phyloP scores from a whole-genome alignment of 2,113 vertebrate species.

The Myxocyprinus asiaticus region DNA sequence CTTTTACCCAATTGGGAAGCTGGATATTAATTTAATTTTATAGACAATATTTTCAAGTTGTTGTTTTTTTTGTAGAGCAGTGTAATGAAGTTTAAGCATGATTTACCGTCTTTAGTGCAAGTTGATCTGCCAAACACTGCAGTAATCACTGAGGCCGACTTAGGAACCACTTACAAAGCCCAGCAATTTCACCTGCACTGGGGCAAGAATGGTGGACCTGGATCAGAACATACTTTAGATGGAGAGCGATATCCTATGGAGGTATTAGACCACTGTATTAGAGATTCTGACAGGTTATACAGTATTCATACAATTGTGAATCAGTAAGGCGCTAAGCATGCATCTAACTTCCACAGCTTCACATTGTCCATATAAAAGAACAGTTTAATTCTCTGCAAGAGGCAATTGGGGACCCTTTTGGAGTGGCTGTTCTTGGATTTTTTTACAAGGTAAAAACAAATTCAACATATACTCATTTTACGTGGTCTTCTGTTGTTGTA shows the following conservation, averaged over 20 bases:
- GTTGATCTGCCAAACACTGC: constrained; percentile 50
- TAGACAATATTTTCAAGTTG: not conserved
- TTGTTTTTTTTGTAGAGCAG: not conserved
- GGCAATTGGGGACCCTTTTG: constrained; percentile 52
- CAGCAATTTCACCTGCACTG: constrained; percentile 84
- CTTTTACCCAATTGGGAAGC: too few species aligned
- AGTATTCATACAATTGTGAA: not conserved
- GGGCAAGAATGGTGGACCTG: constrained; percentile 59
- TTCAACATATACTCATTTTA: too few species aligned
- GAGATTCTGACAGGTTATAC: not conserved
- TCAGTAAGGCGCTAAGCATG: not conserved
- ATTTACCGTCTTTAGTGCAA: constrained; percentile 68
- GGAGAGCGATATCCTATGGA: constrained; percentile 83
- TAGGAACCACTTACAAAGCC: constrained; percentile 70
- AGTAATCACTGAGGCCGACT: constrained; percentile 68
- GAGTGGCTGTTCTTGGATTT: constrained; percentile 83
- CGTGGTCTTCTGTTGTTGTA: too few species aligned
- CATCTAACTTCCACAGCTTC: constrained; percentile 71
- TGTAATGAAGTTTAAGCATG: not conserved
- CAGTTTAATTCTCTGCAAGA: not conserved
- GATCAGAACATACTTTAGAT: constrained; percentile 84
- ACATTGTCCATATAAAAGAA: constrained; percentile 83
- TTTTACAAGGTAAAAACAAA: constrained; percentile 75
- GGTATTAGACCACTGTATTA: constrained; percentile 64
- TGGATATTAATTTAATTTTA: not conserved